Evolutionary conservation across 92 coral and sea anemone genomes (phyloP).

Genomic region (Plumapathes pennacea): DNA sequence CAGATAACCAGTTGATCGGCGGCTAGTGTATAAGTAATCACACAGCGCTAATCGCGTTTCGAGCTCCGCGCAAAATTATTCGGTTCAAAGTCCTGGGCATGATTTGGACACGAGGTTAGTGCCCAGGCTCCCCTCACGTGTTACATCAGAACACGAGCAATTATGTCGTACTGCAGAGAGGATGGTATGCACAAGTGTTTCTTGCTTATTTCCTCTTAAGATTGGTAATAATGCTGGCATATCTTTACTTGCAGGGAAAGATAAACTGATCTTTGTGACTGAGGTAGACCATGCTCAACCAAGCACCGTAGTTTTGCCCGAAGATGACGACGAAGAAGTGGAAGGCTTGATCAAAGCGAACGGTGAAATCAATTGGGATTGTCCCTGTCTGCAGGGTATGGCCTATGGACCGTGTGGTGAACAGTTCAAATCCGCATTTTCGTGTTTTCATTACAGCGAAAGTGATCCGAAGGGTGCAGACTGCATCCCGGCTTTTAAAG

Average conservation of each 20-base stretch:
- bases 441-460: constrained; percentile 95
- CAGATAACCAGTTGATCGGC: too few relatives aligned
- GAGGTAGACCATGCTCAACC: constrained; percentile 83
- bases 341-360: constrained; percentile 93
- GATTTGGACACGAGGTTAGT: too few relatives aligned
- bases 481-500: constrained; percentile 89
- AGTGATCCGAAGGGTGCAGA: constrained; percentile 92
- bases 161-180: constrained; percentile 92
- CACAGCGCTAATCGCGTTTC: too few relatives aligned
- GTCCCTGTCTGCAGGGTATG: constrained; percentile 99
- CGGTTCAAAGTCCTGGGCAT: too few relatives aligned
- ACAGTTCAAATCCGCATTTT: constrained; percentile 87
- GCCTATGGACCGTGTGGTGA: constrained; percentile 98
- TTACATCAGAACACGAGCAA: too few relatives aligned
- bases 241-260: constrained; percentile 71
- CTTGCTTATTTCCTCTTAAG: neutral
- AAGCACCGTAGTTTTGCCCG: constrained; percentile 60
- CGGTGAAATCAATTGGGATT: constrained; percentile 99
- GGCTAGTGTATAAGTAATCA: too few relatives aligned
- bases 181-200: constrained; percentile 58
- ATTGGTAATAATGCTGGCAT: neutral
- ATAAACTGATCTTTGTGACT: constrained; percentile 88
- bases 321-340: constrained; percentile 83
- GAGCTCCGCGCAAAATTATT: too few relatives aligned
- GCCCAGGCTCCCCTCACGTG: too few relatives aligned